Evolutionary conservation across 2,797 vertebrate genomes (phyloP), one percentile per base, ranked within the genome.

Genomic region (Sebastes aleutianus): DNA sequence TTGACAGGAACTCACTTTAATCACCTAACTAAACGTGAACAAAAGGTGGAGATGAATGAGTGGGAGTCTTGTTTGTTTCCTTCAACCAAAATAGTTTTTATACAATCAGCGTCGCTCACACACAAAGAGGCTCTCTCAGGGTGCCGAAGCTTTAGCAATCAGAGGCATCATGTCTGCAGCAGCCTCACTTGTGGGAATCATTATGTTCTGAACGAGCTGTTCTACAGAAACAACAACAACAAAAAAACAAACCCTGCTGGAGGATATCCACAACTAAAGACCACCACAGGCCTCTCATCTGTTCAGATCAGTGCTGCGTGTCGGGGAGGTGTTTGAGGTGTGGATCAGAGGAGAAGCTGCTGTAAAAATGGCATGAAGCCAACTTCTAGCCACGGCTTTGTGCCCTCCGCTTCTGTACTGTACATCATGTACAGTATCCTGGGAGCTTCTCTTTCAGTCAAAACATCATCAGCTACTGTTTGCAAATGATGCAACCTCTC

Each of bases 121-220:
- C 62, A 69, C 34, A 74, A 1, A 68, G 13, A 53, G 27, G 50
- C 59, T 57, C 69, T n/a, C 29, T 72, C 70, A 67, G 47, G 54
- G 34, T 12, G 34, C 56, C 72, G 5, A 29, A 43, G 74, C 81
- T 43, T 91, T 85, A 85, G 74, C 68, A 81, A 70, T 79, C 79
- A 80, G 74, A 81, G 29, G 29, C 56, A 43, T 9, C 72, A 29
- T 8, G 61, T 80, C 78, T 86, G 82, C 74, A 86, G 68, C 76
- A 69, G 81, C 47, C 50, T 82, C 75, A 39, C 80, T 85, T 54
- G 27, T 18, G 1, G 66, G n/a, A 65, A 20, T 4, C 67, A 82
- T 79, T 64, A 59, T 26, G 24, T 47, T 80, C 16, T 43, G 65
- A 77, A 81, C 67, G 27, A 64, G 74, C 27, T 4, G 22, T 27